phyloP scores from a whole-genome alignment of 2,113 vertebrate genomes.

The Chaenogobius annularis region DNA sequence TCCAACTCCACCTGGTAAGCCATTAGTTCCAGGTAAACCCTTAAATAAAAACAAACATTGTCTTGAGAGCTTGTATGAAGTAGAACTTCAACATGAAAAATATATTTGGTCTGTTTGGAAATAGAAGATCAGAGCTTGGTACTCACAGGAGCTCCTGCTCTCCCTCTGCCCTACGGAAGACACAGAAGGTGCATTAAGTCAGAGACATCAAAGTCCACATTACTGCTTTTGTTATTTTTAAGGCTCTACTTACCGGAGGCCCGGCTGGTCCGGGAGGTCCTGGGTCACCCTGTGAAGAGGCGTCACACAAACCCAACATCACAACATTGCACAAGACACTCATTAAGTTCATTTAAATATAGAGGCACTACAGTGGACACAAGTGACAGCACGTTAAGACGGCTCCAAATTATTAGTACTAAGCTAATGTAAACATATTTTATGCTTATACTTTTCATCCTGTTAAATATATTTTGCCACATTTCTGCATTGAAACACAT shows the following conservation, averaged over 20 bases:
- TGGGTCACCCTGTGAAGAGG: slow-evolving; percentile 79
- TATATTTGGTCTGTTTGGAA: background rate
- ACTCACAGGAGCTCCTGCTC: slow-evolving; percentile 92
- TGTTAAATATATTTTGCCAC: too few species aligned
- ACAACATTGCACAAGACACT: background rate
- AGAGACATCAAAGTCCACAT: slow-evolving; percentile 28
- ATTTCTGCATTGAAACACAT: background rate
- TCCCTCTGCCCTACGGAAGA: slow-evolving; percentile 90
- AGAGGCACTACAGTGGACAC: too few species aligned
- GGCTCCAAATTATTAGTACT: background rate
- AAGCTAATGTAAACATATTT: background rate
- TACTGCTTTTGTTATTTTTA: background rate
- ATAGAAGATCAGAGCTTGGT: background rate
- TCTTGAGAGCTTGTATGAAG: background rate
- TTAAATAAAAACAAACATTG: slow-evolving; percentile 58
- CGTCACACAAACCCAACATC: background rate
- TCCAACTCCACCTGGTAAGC: slow-evolving; percentile 85
- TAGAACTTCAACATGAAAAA: slow-evolving; percentile 2
- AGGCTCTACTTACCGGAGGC: slow-evolving; percentile 84
- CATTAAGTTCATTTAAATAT: background rate
- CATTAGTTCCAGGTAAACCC: slow-evolving; percentile 91
- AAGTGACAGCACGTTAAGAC: background rate
- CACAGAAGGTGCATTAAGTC: slow-evolving; percentile 66
- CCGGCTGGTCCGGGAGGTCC: slow-evolving; percentile 89
- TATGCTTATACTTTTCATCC: background rate